Evolutionary conservation across 37 sponge, comb jelly and placozoan species (phyloP).

Genomic region (Geodia barretti): DNA sequence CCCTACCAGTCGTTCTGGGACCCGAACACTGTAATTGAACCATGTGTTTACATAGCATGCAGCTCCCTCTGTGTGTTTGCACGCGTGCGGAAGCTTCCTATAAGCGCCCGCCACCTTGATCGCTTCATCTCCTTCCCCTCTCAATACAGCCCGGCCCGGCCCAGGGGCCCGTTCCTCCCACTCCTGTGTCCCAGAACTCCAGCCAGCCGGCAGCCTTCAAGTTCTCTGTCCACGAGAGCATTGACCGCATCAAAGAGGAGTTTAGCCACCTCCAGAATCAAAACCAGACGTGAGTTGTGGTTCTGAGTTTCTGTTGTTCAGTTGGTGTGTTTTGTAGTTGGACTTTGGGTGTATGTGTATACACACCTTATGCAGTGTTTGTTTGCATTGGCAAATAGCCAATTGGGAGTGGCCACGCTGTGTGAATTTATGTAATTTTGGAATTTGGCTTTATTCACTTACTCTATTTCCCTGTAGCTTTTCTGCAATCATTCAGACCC

Average conservation of each 20-base stretch:
- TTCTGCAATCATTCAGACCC: background rate
- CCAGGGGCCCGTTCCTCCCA: background rate
- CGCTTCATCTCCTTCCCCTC: background rate
- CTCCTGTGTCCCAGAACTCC: conserved; percentile 1
- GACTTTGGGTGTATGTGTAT: background rate
- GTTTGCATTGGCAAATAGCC: no score
- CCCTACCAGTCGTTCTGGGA: no score
- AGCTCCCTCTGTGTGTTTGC: conserved; percentile 3
- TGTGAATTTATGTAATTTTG: background rate
- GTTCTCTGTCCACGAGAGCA: conserved; percentile 54
- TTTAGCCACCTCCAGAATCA: conserved; percentile 60
- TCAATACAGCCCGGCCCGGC: conserved; percentile 13
- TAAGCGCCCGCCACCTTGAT: background rate
- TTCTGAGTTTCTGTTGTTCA: background rate
- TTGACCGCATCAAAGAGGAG: conserved; percentile 75
- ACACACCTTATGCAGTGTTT: no score
- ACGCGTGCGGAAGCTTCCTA: background rate
- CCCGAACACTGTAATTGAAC: background rate
- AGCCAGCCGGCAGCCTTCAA: conserved; percentile 32
- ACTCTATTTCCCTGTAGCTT: background rate
- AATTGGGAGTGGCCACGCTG: background rate
- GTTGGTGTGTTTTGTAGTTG: conserved; percentile 1
- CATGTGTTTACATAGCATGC: conserved; percentile 9
- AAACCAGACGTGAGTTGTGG: conserved; percentile 54
- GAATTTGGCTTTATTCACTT: background rate